Evolutionary conservation across 2,888 invertebrate species (phyloP), one percentile per base, ranked within the genome.

Genomic region (Rhabditoides inermis): DNA sequence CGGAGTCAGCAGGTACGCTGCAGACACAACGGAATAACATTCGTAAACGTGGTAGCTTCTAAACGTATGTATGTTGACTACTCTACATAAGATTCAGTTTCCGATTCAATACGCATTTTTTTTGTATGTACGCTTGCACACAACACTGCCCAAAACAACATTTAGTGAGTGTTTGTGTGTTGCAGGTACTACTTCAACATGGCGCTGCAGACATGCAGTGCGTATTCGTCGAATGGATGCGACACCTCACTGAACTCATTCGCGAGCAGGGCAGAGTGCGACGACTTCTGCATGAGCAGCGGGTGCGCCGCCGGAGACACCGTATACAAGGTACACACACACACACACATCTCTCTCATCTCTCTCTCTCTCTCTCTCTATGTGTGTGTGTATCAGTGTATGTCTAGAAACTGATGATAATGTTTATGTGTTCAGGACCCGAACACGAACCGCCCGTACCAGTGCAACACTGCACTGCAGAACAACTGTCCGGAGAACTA

Each of bases 191-290:
- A 67, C 49, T 70, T 65, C 64, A 68, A 70, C 54, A 55, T 58
- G 52, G 61, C 66, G 4, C 51, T 56, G 3, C 63, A 64, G 47
- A 55, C 60, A 0, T 70, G 69, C 49, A 56, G 56, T 3, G 61
- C 68, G 6, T 66, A 67, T 52, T 57, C 63, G 1, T 63, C 65
- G 12, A 63, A 63, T 12, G 65, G 68, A 4, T 70, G 70, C 42
- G 68, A 69, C 36, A 68, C 68, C 10, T 67, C 67, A 4, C 48
- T 62, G 35, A 70, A 70, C 53, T 66, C 65, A 3, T 69, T 69
- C 60, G 52, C 57, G 23, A 61, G 64, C 1, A 46, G 63, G 30
- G 39, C 54, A 6, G 70, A 70, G 42, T 70, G 70, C 45, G 60
- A 65, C 44, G 66, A 66, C 42, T 69, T 68, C 41, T 69, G 69